Percentiles rank a stretch among this genome's conserved stretches.
Evolutionary conservation across 1,140 invertebrate species (phyloP).

Genomic region (Hyles euphorbiae): DNA sequence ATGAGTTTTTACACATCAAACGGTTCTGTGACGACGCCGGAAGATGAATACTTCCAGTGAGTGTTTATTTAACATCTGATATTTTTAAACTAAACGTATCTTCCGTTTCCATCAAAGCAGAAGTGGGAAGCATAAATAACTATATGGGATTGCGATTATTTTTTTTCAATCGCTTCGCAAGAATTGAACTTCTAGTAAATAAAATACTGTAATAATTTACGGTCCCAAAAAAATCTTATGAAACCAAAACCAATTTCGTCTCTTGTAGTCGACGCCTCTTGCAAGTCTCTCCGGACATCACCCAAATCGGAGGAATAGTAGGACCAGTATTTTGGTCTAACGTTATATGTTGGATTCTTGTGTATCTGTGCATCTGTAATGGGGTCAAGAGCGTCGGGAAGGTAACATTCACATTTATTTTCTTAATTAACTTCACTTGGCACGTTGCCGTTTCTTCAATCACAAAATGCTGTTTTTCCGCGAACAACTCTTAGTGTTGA

Average conservation of each 20-base stretch:
- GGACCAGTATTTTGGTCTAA: constrained; percentile 84
- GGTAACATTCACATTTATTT: constrained; percentile 47
- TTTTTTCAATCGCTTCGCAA: too few species aligned
- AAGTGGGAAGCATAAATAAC: too few species aligned
- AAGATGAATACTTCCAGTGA: constrained; percentile 92
- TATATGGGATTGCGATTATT: too few species aligned
- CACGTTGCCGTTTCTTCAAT: constrained; percentile 28
- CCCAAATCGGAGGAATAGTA: constrained; percentile 82
- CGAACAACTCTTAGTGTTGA: too few species aligned
- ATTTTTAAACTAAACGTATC: too few species aligned
- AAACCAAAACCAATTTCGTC: background rate
- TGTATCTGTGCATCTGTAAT: constrained; percentile 87
- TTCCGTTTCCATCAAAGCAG: too few species aligned
- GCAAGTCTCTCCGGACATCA: constrained; percentile 79
- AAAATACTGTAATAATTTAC: too few species aligned
- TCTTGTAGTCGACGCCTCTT: constrained; percentile 81
- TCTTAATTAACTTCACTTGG: constrained; percentile 23
- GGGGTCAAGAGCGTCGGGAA: constrained; percentile 87
- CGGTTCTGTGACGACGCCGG: constrained; percentile 78
- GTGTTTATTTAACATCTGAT: constrained; percentile 33
- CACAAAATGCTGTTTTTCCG: constrained; percentile 16
- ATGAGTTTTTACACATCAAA: constrained; percentile 40
- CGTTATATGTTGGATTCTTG: constrained; percentile 83
- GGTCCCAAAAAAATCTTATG: background rate
- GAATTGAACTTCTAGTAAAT: too few species aligned